phyloP scores from a whole-genome alignment of 2,113 vertebrate genomes.

The Nymphicus hollandicus region DNA sequence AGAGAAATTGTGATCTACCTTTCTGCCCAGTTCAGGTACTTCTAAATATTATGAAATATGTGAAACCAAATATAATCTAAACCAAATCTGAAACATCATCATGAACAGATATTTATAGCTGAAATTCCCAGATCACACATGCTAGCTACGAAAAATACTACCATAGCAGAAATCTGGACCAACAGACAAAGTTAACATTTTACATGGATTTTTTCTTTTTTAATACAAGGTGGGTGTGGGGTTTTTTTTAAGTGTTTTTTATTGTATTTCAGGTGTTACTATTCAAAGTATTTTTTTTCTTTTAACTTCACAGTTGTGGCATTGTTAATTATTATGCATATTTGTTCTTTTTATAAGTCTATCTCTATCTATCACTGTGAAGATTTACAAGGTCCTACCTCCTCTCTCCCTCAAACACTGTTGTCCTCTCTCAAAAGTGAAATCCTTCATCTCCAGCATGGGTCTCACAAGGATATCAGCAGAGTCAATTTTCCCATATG shows the following conservation, averaged over 20 bases:
- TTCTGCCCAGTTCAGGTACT: constrained; percentile 19
- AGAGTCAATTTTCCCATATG: constrained; percentile 46
- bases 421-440: neutral
- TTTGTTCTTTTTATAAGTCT: neutral
- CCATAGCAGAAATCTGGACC: neutral
- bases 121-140: neutral
- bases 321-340: neutral
- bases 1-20: constrained; percentile 45
- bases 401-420: neutral
- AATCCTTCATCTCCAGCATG: constrained; percentile 11
- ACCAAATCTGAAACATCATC: neutral
- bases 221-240: neutral
- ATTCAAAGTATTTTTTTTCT: neutral
- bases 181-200: neutral
- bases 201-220: neutral
- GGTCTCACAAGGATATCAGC: neutral
- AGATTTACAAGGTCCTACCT: neutral
- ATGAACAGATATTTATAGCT: neutral
- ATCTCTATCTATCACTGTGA: neutral
- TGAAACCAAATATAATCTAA: neutral
- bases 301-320: neutral
- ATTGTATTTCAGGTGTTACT: neutral
- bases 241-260: neutral
- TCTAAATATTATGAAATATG: neutral
- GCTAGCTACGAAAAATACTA: neutral